Evolutionary conservation across 1,140 invertebrate genomes (phyloP).

Genomic region (Muscidifurax raptorellus): DNA sequence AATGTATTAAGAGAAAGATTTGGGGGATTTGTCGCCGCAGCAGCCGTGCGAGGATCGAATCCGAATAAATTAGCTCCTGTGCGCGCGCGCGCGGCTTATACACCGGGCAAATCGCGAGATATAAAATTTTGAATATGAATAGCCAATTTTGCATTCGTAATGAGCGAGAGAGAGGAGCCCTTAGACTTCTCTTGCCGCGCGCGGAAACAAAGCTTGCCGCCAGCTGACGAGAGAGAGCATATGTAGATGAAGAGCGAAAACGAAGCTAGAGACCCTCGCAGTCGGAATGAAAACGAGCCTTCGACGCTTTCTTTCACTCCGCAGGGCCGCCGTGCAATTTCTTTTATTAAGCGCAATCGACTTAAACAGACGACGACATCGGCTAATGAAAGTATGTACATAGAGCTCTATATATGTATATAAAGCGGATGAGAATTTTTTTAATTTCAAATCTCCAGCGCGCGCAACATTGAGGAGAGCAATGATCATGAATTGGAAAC

Average conservation of each 20-base stretch:
- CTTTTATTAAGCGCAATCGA: slow-evolving; percentile 51
- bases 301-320: slow-evolving; percentile 12
- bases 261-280: not conserved
- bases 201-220: slow-evolving; percentile 77
- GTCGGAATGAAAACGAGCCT: slow-evolving; percentile 34
- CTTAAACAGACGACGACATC: slow-evolving; percentile 33
- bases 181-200: slow-evolving; percentile 60
- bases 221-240: slow-evolving; percentile 78
- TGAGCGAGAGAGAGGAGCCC: slow-evolving; percentile 76
- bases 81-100: slow-evolving; percentile 8
- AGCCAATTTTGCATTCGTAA: slow-evolving; percentile 89
- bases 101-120: slow-evolving; percentile 73
- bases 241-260: slow-evolving; percentile 77
- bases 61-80: slow-evolving; percentile 75
- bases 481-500: slow-evolving; percentile 14
- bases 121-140: slow-evolving; percentile 94
- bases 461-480: not conserved
- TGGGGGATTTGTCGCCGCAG: slow-evolving; percentile 67
- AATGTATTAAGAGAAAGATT: slow-evolving; percentile 56
- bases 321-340: slow-evolving; percentile 13
- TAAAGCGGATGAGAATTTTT: slow-evolving; percentile 41
- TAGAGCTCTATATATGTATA: too few species aligned
- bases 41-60: slow-evolving; percentile 63
- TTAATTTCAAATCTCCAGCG: slow-evolving; percentile 16
- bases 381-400: slow-evolving; percentile 39